Evolutionary conservation across 2,797 vertebrate genomes (phyloP), one percentile per base, ranked within the genome.

Genomic region (Takifugu ocellatus): DNA sequence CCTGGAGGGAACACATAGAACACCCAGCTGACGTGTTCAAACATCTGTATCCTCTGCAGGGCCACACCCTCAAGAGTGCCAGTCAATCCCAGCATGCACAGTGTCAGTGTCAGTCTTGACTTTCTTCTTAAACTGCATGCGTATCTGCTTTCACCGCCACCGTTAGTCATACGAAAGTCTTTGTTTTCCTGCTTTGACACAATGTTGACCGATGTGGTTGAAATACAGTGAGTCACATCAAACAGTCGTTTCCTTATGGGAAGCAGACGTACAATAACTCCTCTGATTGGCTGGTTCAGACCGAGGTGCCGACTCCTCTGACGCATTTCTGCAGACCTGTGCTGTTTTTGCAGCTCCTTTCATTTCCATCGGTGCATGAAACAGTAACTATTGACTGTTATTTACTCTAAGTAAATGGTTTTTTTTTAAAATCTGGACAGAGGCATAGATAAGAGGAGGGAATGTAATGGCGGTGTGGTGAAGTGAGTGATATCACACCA

Each of bases 171-270:
- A 66, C 56, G 43, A 50, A 24, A 16, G 69, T 69, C 60, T 82
- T 66, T 79, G 72, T 84, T 82, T 70, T 63, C 44, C 77, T 75
- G 80, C 78, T 1, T 66, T 49, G 72, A 83, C 79, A 21, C 2
- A 2, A 66, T 54, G 88, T 73, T 77, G 84, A 87, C 2, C 75
- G 88, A 89, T 78, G 78, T 72, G 70, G 82, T 83, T 51, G 73
- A 65, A 68, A 78, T 80, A 77, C 77, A 79, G 81, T 82, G 83
- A 85, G 83, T 82, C 74, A 77, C 59, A 9, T 70, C 72, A 82
- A 84, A 87, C 85, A 87, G 80, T 81, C 57, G 60, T 85, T 88
- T 87, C 84, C 86, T 87, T 64, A 59, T 64, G 67, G 75, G 79
- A 85, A 81, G 68, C 73, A 73, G 57, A 60, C 53, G 31, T 44